Evolutionary conservation across 2,888 invertebrate genomes (phyloP).

Genomic region (Athripsodes cinereus): DNA sequence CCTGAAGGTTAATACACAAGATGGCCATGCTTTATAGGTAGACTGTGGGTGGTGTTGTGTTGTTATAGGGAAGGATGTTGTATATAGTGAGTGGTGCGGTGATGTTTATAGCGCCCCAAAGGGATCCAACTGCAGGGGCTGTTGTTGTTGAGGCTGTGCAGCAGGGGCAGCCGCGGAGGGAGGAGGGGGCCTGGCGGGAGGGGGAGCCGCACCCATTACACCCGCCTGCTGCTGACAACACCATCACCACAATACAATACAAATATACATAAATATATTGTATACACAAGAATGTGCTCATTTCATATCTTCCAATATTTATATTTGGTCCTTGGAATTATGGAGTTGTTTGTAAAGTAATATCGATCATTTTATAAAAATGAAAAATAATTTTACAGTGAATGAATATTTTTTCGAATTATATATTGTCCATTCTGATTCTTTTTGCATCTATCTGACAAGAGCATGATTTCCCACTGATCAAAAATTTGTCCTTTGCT

Average conservation of each 20-base stretch:
- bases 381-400: too few relatives aligned
- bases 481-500: too few relatives aligned
- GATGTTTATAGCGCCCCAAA: constrained; percentile 25
- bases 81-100: not conserved
- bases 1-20: constrained; percentile 23
- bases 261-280: not conserved
- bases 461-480: too few relatives aligned
- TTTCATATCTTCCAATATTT: not conserved
- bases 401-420: too few relatives aligned
- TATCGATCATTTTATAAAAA: too few relatives aligned
- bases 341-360: too few relatives aligned
- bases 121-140: constrained; percentile 24
- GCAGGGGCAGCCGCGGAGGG: constrained; percentile 17
- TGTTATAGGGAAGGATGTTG: not conserved
- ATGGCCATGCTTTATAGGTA: constrained; percentile 14
- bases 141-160: not conserved
- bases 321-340: too few relatives aligned
- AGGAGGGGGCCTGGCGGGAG: constrained; percentile 21
- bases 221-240: constrained; percentile 19
- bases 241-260: constrained; percentile 1
- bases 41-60: not conserved
- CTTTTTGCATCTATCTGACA: too few relatives aligned
- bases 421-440: too few relatives aligned
- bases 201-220: constrained; percentile 9
- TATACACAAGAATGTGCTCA: not conserved